phyloP scores from a whole-genome alignment of 2,113 vertebrate species.

The Megaleporinus macrocephalus region DNA sequence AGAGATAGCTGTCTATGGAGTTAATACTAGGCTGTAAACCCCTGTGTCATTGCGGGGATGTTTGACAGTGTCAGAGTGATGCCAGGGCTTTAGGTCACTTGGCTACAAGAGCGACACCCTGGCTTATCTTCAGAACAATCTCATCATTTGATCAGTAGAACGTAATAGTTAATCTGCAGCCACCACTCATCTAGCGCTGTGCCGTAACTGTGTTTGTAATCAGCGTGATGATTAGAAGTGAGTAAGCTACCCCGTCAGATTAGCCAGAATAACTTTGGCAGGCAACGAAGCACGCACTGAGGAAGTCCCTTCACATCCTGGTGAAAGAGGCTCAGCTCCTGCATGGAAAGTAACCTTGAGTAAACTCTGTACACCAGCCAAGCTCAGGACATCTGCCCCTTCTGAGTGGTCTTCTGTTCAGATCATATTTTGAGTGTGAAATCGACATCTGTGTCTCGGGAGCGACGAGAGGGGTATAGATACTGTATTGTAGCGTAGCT shows the following conservation, averaged over 20 bases:
- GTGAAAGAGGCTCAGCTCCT: slow-evolving; percentile 25
- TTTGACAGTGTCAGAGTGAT: too few relatives aligned
- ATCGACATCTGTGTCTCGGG: not conserved
- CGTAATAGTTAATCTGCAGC: not conserved
- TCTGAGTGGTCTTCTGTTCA: not conserved
- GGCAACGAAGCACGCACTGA: not conserved
- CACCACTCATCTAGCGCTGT: not conserved
- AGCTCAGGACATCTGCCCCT: not conserved
- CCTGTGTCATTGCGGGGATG: too few relatives aligned
- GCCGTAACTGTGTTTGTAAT: slow-evolving; percentile 4
- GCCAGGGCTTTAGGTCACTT: too few relatives aligned
- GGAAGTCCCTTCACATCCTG: slow-evolving; percentile 24
- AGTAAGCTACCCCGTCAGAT: slow-evolving; percentile 13
- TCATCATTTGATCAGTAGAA: not conserved
- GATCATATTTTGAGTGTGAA: not conserved
- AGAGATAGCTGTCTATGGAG: too few relatives aligned
- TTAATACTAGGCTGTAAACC: too few relatives aligned
- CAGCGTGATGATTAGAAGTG: not conserved
- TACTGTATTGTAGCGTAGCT: not conserved
- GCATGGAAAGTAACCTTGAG: slow-evolving; percentile 1
- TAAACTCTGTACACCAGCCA: not conserved
- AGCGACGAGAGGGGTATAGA: not conserved
- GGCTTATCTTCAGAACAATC: too few relatives aligned
- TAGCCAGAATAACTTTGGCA: slow-evolving; percentile 29
- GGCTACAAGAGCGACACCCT: too few relatives aligned